Percentiles rank a stretch among this genome's conserved stretches.
These are phyloP conservation scores for Netelia virgata DNA, from an alignment of 2,888 invertebrate species.

Conservation along the genomic window DNA sequence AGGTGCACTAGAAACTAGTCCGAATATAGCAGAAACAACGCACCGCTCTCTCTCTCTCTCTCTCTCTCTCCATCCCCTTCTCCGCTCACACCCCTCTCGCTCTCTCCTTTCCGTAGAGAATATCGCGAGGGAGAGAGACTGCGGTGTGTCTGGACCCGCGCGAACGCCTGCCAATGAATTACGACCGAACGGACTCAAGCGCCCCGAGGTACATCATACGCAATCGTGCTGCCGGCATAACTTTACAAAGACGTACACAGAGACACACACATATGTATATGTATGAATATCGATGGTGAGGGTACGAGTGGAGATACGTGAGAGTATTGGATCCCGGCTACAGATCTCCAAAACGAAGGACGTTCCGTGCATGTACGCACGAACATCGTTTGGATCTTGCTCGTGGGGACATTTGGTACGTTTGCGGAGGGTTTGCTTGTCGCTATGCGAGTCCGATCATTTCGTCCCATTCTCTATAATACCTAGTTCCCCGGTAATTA, in stretches of 20 bases:
- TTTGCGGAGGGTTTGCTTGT: conserved; percentile 33
- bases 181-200: conserved; percentile 71
- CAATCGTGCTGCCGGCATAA: conserved; percentile 76
- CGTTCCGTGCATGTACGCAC: background rate
- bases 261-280: conserved; percentile 21
- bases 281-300: background rate
- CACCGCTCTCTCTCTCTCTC: conserved; percentile 28
- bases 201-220: conserved; percentile 74
- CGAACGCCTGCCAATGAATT: conserved; percentile 79
- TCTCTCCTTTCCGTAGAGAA: conserved; percentile 54
- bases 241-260: conserved; percentile 75
- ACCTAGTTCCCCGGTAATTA: conserved; percentile 51
- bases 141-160: conserved; percentile 64
- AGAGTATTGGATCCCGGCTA: conserved; percentile 30
- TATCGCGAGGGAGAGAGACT: conserved; percentile 58
- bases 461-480: conserved; percentile 12
- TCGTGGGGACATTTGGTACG: conserved; percentile 39
- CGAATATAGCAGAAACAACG: conserved; percentile 61
- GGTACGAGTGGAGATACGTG: background rate
- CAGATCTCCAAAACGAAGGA: conserved; percentile 24
- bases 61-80: conserved; percentile 16
- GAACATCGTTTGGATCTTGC: conserved; percentile 52
- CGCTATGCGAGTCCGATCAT: conserved; percentile 26
- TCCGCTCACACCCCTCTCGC: conserved; percentile 26
- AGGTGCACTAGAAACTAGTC: conserved; percentile 54